These are phyloP conservation scores for Malacoctenus gilli DNA, from an alignment of 2,797 vertebrate genomes.

Conservation along the genomic window DNA sequence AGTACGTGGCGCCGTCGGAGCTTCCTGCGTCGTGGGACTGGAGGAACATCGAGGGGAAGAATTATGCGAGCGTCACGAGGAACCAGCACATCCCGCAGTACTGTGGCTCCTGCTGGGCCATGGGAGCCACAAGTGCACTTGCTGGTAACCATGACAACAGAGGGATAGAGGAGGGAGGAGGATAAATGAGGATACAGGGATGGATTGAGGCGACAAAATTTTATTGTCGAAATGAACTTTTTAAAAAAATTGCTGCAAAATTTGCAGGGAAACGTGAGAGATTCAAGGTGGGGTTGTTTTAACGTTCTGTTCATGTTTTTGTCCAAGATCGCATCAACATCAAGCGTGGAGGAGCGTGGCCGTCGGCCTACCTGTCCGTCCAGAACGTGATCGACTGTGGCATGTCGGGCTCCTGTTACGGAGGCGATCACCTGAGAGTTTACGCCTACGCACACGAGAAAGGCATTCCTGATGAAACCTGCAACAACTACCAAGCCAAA, in stretches of 20 bases:
- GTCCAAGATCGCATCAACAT: constrained; percentile 91
- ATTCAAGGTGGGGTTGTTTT: neutral
- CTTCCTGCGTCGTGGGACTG: constrained; percentile 91
- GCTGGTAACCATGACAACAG: constrained; percentile 81
- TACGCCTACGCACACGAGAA: constrained; percentile 86
- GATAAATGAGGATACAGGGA: neutral
- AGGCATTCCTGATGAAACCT: constrained; percentile 94
- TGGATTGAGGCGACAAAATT: neutral
- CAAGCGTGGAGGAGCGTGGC: constrained; percentile 90
- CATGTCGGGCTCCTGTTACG: constrained; percentile 86
- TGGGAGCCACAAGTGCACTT: constrained; percentile 91
- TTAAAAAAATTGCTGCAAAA: no score
- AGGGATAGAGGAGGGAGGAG: neutral
- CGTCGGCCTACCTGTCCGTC: constrained; percentile 90
- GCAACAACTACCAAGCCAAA: constrained; percentile 96
- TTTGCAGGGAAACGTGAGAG: no score
- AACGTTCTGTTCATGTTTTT: neutral
- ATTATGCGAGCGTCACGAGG: constrained; percentile 88
- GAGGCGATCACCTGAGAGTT: constrained; percentile 88
- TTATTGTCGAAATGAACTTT: no score
- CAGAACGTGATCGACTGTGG: constrained; percentile 93
- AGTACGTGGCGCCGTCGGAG: constrained; percentile 74
- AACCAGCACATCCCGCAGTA: constrained; percentile 97
- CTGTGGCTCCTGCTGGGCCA: constrained; percentile 96
- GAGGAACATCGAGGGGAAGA: constrained; percentile 85